Percentiles rank a stretch among this genome's conserved stretches.
Conservation (phyloP, 2,797 vertebrate species). For the Apogon hyalosoma region DNA sequence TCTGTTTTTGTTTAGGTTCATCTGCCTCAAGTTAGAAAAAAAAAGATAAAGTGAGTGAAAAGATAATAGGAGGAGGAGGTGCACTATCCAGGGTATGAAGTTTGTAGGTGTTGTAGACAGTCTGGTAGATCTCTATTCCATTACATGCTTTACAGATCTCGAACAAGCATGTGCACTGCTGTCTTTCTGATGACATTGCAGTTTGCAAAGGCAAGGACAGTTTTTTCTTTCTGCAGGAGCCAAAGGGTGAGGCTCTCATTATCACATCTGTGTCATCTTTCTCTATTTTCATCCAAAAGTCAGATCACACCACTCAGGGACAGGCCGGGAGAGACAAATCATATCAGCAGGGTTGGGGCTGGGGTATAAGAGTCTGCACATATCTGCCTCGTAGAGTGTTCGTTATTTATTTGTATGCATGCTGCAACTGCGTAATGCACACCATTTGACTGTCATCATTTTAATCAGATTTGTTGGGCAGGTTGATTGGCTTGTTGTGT, state of each 20-base stretch:
- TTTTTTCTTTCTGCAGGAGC: slow-evolving; percentile 52
- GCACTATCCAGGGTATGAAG: slow-evolving; percentile 15
- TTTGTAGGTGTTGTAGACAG: slow-evolving; percentile 43
- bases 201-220: slow-evolving; percentile 29
- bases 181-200: slow-evolving; percentile 47
- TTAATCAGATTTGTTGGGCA: slow-evolving; percentile 25
- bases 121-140: slow-evolving; percentile 28
- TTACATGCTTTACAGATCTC: slow-evolving; percentile 35
- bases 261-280: slow-evolving; percentile 78
- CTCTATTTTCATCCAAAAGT: slow-evolving; percentile 74
- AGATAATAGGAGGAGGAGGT: background rate
- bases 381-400: slow-evolving; percentile 1
- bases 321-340: slow-evolving; percentile 16
- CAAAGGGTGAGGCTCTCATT: slow-evolving; percentile 69
- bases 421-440: slow-evolving; percentile 11
- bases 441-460: slow-evolving; percentile 24
- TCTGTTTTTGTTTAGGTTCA: background rate
- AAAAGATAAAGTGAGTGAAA: background rate
- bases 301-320: slow-evolving; percentile 63
- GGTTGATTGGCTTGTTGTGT: slow-evolving; percentile 22
- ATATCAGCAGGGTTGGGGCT: slow-evolving; percentile 2
- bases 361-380: background rate
- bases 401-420: background rate
- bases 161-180: slow-evolving; percentile 11
- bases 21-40: background rate